These are phyloP conservation scores for Hirudo medicinalis DNA, from an alignment of 1,140 invertebrate genomes.

Conservation along the genomic window DNA sequence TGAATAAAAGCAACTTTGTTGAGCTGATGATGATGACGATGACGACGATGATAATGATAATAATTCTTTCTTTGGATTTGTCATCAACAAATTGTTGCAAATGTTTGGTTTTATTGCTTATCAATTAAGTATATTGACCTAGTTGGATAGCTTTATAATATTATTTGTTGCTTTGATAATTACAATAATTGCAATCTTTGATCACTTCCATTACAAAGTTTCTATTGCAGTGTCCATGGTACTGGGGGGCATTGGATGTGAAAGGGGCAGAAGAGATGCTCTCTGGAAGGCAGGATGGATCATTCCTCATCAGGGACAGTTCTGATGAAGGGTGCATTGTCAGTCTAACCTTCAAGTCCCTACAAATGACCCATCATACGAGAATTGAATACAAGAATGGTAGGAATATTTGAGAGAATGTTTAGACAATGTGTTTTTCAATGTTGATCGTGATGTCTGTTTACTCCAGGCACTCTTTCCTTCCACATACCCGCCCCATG, in stretches of 20 bases:
- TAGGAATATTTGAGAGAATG: conserved; percentile 36
- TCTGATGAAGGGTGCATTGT: conserved; percentile 95
- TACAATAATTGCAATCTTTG: too few relatives aligned
- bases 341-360: conserved; percentile 84
- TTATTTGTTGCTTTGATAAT: too few relatives aligned
- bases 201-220: background rate
- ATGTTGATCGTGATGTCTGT: too few relatives aligned
- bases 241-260: conserved; percentile 89
- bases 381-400: conserved; percentile 94
- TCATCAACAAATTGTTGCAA: too few relatives aligned
- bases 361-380: conserved; percentile 79
- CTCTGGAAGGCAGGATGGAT: conserved; percentile 79
- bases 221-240: conserved; percentile 76
- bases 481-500: background rate
- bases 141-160: too few relatives aligned
- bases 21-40: too few relatives aligned
- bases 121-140: too few relatives aligned
- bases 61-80: too few relatives aligned
- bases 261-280: conserved; percentile 85
- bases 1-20: too few relatives aligned
- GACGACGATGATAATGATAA: too few relatives aligned
- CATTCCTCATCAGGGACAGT: conserved; percentile 87
- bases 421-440: too few relatives aligned
- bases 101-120: too few relatives aligned
- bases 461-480: background rate